These are phyloP conservation scores for Scaptomyza flava DNA, from an alignment of 2,888 invertebrate species.

Conservation along the genomic window DNA sequence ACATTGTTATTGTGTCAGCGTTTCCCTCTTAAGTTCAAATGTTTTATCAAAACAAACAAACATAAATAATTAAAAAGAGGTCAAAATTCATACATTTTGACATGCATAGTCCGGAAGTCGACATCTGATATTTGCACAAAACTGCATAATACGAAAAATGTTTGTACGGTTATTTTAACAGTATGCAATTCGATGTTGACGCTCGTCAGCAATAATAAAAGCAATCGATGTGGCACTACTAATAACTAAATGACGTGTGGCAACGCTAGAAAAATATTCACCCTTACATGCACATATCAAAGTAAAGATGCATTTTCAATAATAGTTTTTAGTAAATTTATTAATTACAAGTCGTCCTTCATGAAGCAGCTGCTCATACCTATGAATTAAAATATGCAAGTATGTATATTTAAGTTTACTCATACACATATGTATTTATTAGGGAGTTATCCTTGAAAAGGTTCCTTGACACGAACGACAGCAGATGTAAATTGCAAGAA, in stretches of 20 bases:
- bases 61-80: slow-evolving; percentile 28
- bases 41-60: slow-evolving; percentile 24
- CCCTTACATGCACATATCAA: neutral
- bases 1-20: slow-evolving; percentile 17
- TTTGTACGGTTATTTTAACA: neutral
- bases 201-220: slow-evolving; percentile 21
- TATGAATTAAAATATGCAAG: slow-evolving; percentile 9
- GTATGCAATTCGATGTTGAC: neutral
- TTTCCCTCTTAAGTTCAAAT: slow-evolving; percentile 31
- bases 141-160: slow-evolving; percentile 4
- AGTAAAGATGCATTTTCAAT: neutral
- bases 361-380: slow-evolving; percentile 33
- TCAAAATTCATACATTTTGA: slow-evolving; percentile 29
- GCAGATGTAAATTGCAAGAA: slow-evolving; percentile 40
- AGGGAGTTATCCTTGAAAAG: slow-evolving; percentile 79
- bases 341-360: slow-evolving; percentile 32
- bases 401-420: slow-evolving; percentile 15
- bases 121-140: slow-evolving; percentile 37
- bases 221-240: slow-evolving; percentile 18
- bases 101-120: slow-evolving; percentile 30
- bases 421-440: slow-evolving; percentile 16
- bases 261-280: slow-evolving; percentile 26
- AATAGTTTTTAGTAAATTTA: slow-evolving; percentile 22
- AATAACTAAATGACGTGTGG: slow-evolving; percentile 54
- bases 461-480: slow-evolving; percentile 76